These are phyloP conservation scores for Caenorhabditis sp. DNA, from an alignment of 2,888 invertebrate genomes.

Conservation along the genomic window DNA sequence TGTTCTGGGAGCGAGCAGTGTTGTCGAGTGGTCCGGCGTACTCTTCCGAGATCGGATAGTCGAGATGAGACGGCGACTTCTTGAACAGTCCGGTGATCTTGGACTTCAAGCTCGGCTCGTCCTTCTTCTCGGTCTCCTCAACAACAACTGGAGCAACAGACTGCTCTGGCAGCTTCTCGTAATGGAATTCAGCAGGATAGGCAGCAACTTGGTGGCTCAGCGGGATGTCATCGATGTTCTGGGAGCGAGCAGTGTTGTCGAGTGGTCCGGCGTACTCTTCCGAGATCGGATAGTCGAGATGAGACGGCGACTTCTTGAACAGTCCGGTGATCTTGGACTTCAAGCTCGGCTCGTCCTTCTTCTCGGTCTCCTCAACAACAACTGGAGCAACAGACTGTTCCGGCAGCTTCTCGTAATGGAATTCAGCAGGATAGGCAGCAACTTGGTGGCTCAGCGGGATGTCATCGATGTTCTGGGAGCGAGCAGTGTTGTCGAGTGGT, in stretches of 20 bases:
- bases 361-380: conserved; percentile 28
- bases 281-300: conserved; percentile 51
- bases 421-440: conserved; percentile 57
- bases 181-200: conserved; percentile 25
- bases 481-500: conserved; percentile 54
- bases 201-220: conserved; percentile 15
- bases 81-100: conserved; percentile 43
- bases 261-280: conserved; percentile 23
- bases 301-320: conserved; percentile 49
- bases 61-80: conserved; percentile 28
- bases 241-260: conserved; percentile 33
- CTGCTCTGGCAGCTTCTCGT: conserved; percentile 31
- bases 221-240: conserved; percentile 32
- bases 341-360: conserved; percentile 28
- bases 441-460: conserved; percentile 52
- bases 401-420: conserved; percentile 40
- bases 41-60: conserved; percentile 17
- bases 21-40: conserved; percentile 18
- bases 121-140: conserved; percentile 30
- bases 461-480: conserved; percentile 55
- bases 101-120: conserved; percentile 20
- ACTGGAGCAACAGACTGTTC: conserved; percentile 5
- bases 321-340: conserved; percentile 45
- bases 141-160: conserved; percentile 16
- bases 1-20: conserved; percentile 8